phyloP scores from a whole-genome alignment of 2,888 invertebrate species.

The Cataglyphis cursor region DNA sequence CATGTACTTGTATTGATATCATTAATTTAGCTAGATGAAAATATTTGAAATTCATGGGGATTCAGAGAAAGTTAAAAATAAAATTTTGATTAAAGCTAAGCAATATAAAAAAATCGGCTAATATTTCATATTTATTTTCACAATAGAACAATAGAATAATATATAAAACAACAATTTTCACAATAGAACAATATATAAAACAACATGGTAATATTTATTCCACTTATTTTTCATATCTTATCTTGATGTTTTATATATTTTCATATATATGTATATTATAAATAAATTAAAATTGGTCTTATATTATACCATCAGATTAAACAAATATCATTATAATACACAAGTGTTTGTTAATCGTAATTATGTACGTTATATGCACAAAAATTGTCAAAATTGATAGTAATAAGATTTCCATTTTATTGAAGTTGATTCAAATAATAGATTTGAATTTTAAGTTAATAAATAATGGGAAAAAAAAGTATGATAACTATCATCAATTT shows the following conservation, averaged over 20 bases:
- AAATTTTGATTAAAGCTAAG: slow-evolving; percentile 20
- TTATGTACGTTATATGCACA: background rate
- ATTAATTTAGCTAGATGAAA: slow-evolving; percentile 56
- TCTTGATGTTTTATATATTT: background rate
- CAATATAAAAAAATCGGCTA: background rate
- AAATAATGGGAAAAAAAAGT: slow-evolving; percentile 29
- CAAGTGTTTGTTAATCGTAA: background rate
- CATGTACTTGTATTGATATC: slow-evolving; percentile 53
- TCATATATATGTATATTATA: background rate
- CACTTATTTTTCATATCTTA: background rate
- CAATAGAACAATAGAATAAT: background rate
- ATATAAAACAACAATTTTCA: background rate
- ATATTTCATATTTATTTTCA: background rate
- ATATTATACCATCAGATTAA: background rate
- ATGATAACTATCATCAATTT: slow-evolving; percentile 57
- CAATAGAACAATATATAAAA: background rate
- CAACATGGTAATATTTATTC: background rate
- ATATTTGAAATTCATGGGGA: slow-evolving; percentile 47
- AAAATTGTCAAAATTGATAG: background rate
- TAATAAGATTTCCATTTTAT: background rate
- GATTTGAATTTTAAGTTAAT: background rate
- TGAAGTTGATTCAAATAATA: background rate
- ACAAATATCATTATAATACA: background rate
- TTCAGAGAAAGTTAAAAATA: slow-evolving; percentile 11
- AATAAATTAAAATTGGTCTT: background rate